Conservation (phyloP, 2,797 vertebrate genomes). For the Pampus argenteus region DNA sequence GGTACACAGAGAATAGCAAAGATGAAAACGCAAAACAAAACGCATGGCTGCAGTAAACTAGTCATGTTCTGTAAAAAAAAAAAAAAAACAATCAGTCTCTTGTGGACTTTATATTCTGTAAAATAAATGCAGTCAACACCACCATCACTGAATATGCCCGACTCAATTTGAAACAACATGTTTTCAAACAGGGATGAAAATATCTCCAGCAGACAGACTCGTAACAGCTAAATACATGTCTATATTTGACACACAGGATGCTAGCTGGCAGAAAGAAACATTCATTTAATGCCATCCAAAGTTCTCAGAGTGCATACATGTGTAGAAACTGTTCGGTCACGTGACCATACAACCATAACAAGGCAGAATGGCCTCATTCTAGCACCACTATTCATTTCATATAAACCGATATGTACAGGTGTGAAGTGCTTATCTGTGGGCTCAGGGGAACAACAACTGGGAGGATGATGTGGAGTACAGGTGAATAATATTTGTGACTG, state of each 20-base stretch:
- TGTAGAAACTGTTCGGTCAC: conserved; percentile 5
- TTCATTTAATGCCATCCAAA: background rate
- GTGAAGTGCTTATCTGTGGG: conserved; percentile 14
- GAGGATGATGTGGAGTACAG: conserved; percentile 50
- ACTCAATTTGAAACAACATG: background rate
- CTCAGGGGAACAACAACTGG: conserved; percentile 35
- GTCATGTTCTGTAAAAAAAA: background rate
- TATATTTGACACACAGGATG: background rate
- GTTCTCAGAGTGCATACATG: background rate
- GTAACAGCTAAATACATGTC: background rate
- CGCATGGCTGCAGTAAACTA: background rate
- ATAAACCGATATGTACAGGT: background rate
- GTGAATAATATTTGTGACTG: conserved; percentile 71
- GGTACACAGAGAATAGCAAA: background rate
- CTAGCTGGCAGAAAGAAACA: background rate
- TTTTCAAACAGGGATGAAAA: background rate
- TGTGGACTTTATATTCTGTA: background rate
- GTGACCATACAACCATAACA: background rate
- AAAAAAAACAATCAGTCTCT: background rate
- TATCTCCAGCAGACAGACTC: conserved; percentile 1
- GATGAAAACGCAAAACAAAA: background rate
- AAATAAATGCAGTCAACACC: background rate
- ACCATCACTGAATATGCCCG: conserved; percentile 27
- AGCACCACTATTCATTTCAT: background rate
- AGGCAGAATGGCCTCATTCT: background rate